Evolutionary conservation across 2,888 invertebrate species (phyloP).

Genomic region (Conus canariensis): DNA sequence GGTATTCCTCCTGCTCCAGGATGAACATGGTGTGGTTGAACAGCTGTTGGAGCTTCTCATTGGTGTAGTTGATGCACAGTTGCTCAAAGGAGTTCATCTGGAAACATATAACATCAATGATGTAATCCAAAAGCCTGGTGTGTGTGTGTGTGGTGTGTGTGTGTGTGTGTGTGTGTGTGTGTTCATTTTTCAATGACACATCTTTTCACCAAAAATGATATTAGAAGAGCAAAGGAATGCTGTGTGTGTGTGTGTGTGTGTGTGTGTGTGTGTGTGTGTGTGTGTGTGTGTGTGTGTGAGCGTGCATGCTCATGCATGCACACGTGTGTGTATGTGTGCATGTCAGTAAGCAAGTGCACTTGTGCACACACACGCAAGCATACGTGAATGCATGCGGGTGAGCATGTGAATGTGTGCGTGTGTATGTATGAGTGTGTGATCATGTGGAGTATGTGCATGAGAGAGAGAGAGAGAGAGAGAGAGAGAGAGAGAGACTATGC

Average conservation of each 20-base stretch:
- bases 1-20: slow-evolving; percentile 99
- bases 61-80: slow-evolving; percentile 99
- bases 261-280: neutral
- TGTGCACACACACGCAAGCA: too few species aligned
- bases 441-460: too few species aligned
- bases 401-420: too few species aligned
- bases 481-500: too few species aligned
- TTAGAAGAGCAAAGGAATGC: too few species aligned
- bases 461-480: too few species aligned
- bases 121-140: neutral
- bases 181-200: neutral
- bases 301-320: neutral
- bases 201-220: too few species aligned
- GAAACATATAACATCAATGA: slow-evolving; percentile 55
- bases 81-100: slow-evolving; percentile 98
- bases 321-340: neutral
- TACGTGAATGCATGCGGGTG: neutral
- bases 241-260: too few species aligned
- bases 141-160: neutral
- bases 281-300: neutral
- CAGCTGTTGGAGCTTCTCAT: slow-evolving; percentile 99
- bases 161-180: too few species aligned
- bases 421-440: too few species aligned
- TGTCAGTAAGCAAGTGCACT: neutral
- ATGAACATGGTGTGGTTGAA: slow-evolving; percentile 99